Base-by-base conservation (phyloP, 1,140 invertebrate genomes). In the Copidosoma floridanum region DNA sequence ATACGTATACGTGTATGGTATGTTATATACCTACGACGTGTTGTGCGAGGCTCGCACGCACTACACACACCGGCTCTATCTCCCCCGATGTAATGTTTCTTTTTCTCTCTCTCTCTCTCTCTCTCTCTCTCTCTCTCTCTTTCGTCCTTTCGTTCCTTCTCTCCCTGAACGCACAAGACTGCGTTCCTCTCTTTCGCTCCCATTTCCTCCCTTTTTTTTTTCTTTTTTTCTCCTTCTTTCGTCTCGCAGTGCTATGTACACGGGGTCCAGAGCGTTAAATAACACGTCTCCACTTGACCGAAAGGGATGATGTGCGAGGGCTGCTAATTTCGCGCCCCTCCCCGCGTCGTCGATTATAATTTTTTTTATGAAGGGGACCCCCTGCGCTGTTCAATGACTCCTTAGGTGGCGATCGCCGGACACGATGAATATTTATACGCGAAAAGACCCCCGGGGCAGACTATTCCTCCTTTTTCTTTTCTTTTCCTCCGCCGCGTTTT, bases 1-100 rank as follows among this genome's bases (percentile, higher is more conserved):
- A n/a, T n/a, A n/a, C n/a, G n/a, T n/a, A n/a, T n/a, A n/a, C n/a
- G n/a, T n/a, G n/a, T n/a, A n/a, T 71, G 71, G 73, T 18, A 50
- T 56, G 26, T 74, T 64, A 71, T 76, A 76, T 71, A 73, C 77
- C 71, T 77, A 72, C 69, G 70, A 29, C 29, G 29, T 12, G 29
- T 32, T 12, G 29, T 12, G 29, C 12, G 12, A 32, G 29, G 44
- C 44, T 46, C 24, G 43, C 50, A 40, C 50, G 48, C 48, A 35
- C 54, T 46, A 20, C 47, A 57, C 32, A 52, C 47, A 64, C 63
- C 64, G 48, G 67, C 65, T 48, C 46, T 60, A 57, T 58, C 65
- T 64, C 48, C 50, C 48, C 32, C 26, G 41, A 46, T 46, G 40
- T 43, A n/a, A n/a, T 44, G 44, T 56, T 40, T 41, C 43, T 57